These are phyloP conservation scores for Gobio gobio DNA, from an alignment of 2,113 vertebrate species.

Conservation along the genomic window DNA sequence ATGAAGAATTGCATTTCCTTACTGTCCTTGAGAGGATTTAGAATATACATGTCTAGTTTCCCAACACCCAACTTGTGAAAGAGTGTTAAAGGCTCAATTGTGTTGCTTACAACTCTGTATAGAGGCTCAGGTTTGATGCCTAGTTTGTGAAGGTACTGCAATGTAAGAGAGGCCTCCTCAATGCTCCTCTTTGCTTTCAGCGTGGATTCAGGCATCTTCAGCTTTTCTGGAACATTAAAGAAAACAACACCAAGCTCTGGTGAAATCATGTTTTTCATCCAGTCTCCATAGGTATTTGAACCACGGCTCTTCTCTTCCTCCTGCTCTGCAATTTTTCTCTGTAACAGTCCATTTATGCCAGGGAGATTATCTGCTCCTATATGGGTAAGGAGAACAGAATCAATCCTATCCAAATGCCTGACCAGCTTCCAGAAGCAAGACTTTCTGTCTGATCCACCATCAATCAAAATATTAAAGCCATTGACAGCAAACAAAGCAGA, in stretches of 20 bases:
- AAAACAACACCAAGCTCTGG: constrained; percentile 97
- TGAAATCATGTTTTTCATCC: constrained; percentile 96
- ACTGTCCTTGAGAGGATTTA: constrained; percentile 97
- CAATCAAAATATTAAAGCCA: constrained; percentile 96
- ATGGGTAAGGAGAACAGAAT: constrained; percentile 94
- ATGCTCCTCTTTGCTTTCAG: constrained; percentile 95
- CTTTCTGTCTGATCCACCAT: constrained; percentile 93
- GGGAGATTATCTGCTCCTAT: constrained; percentile 97
- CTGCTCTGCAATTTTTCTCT: constrained; percentile 94
- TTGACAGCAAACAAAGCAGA: constrained; percentile 97
- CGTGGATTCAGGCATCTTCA: constrained; percentile 88
- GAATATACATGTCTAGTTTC: constrained; percentile 94
- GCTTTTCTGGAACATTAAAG: constrained; percentile 95
- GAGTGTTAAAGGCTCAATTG: constrained; percentile 92
- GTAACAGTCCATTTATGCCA: constrained; percentile 94
- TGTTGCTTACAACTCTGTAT: constrained; percentile 89
- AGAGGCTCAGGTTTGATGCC: constrained; percentile 94
- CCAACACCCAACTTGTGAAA: constrained; percentile 99
- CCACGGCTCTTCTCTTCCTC: constrained; percentile 92
- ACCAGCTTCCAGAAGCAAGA: constrained; percentile 99
- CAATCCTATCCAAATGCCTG: constrained; percentile 93
- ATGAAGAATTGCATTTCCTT: constrained; percentile 99
- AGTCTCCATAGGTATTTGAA: constrained; percentile 90
- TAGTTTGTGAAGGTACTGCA: constrained; percentile 92
- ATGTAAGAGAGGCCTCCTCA: constrained; percentile 90